phyloP scores from a whole-genome alignment of 2,113 vertebrate species.

The Oplegnathus fasciatus region DNA sequence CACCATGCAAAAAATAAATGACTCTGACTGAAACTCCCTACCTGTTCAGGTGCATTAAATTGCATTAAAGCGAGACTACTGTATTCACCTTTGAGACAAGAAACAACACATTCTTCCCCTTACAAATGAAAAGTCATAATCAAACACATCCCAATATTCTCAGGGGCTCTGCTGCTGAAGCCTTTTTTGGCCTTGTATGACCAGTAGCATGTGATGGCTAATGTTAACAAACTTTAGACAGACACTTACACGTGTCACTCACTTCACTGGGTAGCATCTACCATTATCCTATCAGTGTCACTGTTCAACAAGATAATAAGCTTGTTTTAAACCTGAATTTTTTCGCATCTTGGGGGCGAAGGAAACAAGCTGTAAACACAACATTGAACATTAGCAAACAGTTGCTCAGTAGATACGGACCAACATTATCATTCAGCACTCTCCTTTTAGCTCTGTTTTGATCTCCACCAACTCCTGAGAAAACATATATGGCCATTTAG shows the following conservation, averaged over 20 bases:
- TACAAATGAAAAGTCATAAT: slow-evolving; percentile 1
- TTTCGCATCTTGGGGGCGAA: background rate
- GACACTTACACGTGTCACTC: background rate
- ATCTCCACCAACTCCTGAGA: too few relatives aligned
- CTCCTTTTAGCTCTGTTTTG: background rate
- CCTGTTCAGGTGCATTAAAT: background rate
- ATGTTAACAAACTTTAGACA: background rate
- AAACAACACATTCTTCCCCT: background rate
- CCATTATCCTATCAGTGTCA: too few relatives aligned
- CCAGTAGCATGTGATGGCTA: background rate
- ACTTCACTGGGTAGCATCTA: background rate
- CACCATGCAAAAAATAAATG: too few relatives aligned
- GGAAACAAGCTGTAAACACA: background rate
- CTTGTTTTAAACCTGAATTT: background rate
- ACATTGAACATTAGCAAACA: background rate
- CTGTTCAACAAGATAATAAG: background rate
- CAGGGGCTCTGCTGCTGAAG: background rate
- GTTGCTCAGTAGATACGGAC: background rate
- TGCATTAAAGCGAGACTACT: background rate
- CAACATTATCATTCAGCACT: background rate
- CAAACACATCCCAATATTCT: background rate
- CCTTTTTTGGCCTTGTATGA: background rate
- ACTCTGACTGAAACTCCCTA: background rate
- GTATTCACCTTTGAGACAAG: background rate
- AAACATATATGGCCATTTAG: background rate